A percentile compares a stretch with the other conserved stretches of the same genome.
These are phyloP conservation scores for Amphipoea oculea DNA, from an alignment of 2,888 invertebrate species.

Conservation along the genomic window DNA sequence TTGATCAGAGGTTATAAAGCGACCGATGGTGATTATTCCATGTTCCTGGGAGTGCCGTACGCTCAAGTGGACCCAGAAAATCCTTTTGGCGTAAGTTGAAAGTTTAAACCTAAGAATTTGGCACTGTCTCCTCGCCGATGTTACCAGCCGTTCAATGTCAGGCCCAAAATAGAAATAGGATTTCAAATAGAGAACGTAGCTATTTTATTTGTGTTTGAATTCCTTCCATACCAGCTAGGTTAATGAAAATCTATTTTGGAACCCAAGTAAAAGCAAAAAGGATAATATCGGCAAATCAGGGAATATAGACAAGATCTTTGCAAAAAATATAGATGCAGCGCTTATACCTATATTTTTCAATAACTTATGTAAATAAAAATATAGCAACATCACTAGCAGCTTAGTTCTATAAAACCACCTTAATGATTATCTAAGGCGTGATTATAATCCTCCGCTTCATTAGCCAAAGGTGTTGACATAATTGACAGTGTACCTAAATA, in stretches of 20 bases:
- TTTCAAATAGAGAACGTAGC: slow-evolving; percentile 42
- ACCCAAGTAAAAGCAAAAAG: slow-evolving; percentile 3
- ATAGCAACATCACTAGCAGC: neutral
- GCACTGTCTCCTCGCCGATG: neutral
- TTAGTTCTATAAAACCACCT: neutral
- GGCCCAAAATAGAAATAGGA: slow-evolving; percentile 44
- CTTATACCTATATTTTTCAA: neutral
- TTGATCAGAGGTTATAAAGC: slow-evolving; percentile 83
- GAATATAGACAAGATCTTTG: neutral
- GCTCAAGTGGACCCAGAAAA: slow-evolving; percentile 80
- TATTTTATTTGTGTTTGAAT: slow-evolving; percentile 37
- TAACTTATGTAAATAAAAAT: neutral
- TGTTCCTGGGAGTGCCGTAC: slow-evolving; percentile 86
- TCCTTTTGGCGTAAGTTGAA: slow-evolving; percentile 87
- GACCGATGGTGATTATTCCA: slow-evolving; percentile 82
- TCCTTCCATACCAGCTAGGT: slow-evolving; percentile 39
- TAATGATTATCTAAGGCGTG: neutral
- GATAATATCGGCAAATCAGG: neutral
- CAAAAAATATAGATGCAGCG: neutral
- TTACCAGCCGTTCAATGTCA: slow-evolving; percentile 47
- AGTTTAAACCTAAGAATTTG: slow-evolving; percentile 1
- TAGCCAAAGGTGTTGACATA: neutral
- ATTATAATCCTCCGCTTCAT: neutral
- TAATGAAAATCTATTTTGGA: slow-evolving; percentile 37
- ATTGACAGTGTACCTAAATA: neutral